Base-by-base conservation (phyloP, 2,888 invertebrate genomes). In the Poecilus cupreus region DNA sequence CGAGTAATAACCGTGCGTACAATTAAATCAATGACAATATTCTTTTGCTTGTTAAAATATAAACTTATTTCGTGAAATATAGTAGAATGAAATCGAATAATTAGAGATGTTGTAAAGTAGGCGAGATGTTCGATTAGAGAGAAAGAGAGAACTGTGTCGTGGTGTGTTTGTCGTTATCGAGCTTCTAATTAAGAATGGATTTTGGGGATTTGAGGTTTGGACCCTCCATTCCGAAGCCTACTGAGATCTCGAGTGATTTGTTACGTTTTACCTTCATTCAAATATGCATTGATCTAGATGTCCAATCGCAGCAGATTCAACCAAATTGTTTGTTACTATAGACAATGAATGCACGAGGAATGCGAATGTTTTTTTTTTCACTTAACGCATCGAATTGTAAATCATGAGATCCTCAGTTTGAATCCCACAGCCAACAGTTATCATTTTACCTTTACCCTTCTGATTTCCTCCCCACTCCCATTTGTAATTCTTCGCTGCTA, bases 181-280 rank as follows among this genome's bases (percentile, higher is more conserved):
- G 70, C 68, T 49, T 37, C 32, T 79, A 79, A 79, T 79, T 79
- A 79, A 79, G 70, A 68, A 51, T 4, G 70, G 64, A 64, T 68
- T 70, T 79, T 79, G 18, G 49, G 79, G 79, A 79, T 79, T 78
- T 79, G 51, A 70, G 79, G 70, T 70, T 79, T 10, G 4, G 43
- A 77, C 77, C 60, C 39, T 54, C 60, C 18, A 20, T 32, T 51
- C 20, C 22, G 22, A 26, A 18, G 13, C 32, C 32, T 49, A 37
- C 24, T 75, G 18, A 54, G 51, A 39, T 32, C 75, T 54, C 18
- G 18, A 75, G 75, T 75, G 75, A 75, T 75, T 75, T 75, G 75
- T 54, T 32, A 32, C 24, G 32, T 54, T 75, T 74, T 60, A 32
- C 32, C 16, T 4, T 13, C 13, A 68, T 10, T 68, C 18, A 18